Percentiles rank a stretch among this genome's conserved stretches.
phyloP scores from a whole-genome alignment of 2,113 vertebrate species.

The Heterocephalus glaber region DNA sequence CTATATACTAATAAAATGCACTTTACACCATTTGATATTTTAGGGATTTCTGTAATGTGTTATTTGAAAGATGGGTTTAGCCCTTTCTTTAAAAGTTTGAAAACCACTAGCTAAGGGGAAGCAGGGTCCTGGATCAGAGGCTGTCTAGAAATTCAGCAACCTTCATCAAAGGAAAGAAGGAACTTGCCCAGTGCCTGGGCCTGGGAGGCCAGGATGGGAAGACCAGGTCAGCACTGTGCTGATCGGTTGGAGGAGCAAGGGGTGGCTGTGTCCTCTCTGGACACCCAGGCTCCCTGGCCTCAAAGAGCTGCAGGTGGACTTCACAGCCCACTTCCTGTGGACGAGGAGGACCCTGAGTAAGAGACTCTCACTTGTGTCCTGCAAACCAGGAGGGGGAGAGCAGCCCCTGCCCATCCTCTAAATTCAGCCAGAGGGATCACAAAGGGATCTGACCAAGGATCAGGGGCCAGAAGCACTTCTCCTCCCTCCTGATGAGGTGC shows the following conservation, averaged over 20 bases:
- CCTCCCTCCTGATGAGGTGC: neutral
- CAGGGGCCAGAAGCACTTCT: neutral
- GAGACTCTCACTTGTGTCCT: neutral
- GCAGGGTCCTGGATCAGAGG: neutral
- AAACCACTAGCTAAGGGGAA: neutral
- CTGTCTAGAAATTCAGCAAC: neutral
- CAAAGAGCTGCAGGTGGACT: neutral
- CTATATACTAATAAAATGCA: constrained; percentile 13
- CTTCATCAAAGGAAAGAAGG: neutral
- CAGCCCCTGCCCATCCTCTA: accelerated
- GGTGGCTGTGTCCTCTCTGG: neutral
- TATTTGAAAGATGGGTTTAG: constrained; percentile 40
- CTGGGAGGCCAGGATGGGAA: neutral
- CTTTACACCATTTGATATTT: neutral
- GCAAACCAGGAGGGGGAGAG: neutral
- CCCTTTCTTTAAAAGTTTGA: constrained; percentile 31
- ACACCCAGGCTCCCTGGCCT: neutral
- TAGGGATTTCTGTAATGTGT: constrained; percentile 18
- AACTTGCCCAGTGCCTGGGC: neutral
- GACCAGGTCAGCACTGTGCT: neutral
- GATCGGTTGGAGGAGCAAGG: neutral
- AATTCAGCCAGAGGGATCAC: neutral
- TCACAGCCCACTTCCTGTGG: accelerated
- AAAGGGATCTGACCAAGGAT: neutral
- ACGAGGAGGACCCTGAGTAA: neutral